Evolutionary conservation across 2,113 vertebrate species (phyloP).

Genomic region (Rhynchopsitta pachyrhyncha): DNA sequence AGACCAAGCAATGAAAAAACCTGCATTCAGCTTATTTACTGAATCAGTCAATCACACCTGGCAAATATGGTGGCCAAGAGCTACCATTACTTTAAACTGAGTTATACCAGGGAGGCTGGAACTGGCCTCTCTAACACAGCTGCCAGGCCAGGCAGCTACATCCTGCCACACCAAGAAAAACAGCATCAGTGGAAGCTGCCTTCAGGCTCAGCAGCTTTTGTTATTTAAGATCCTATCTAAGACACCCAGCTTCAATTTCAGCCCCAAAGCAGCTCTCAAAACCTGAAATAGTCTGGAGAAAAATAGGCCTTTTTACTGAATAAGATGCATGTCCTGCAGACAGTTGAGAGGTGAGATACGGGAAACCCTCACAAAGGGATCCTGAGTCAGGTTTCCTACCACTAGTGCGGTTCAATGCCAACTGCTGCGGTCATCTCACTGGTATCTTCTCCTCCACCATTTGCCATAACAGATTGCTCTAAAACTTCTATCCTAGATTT

Average conservation of each 20-base stretch:
- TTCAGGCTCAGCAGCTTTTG: not conserved
- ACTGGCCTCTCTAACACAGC: not conserved
- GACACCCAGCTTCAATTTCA: not conserved
- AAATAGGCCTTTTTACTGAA: not conserved
- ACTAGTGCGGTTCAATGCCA: not conserved
- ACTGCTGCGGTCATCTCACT: not conserved
- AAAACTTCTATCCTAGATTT: not conserved
- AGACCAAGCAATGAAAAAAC: not conserved
- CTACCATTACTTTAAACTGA: not conserved
- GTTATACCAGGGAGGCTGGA: not conserved
- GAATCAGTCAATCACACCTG: not conserved
- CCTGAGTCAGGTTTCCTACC: not conserved
- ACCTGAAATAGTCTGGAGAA: not conserved
- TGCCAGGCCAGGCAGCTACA: not conserved
- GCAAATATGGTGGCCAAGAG: not conserved
- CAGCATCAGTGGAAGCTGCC: not conserved
- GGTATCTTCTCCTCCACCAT: not conserved
- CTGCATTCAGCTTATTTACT: not conserved
- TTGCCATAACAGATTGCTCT: not conserved
- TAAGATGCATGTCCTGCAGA: not conserved
- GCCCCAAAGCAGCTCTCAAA: not conserved
- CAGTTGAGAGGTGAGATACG: not conserved
- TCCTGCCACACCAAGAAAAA: not conserved
- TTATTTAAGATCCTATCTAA: not conserved
- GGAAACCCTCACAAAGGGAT: not conserved